Conservation (phyloP, 2,888 invertebrate genomes). For the Gisinianus flammeolus region DNA sequence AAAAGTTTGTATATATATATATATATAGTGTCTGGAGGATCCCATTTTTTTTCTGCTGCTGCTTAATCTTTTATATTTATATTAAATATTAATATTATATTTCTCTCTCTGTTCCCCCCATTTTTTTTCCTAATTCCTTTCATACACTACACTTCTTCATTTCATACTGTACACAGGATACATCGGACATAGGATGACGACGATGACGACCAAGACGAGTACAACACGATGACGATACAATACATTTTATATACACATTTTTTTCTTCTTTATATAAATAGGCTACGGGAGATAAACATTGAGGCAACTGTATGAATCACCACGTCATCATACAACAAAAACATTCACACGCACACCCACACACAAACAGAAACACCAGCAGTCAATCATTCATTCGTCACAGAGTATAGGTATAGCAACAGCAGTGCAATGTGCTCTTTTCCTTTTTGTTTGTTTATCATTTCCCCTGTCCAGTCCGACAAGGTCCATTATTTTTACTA, state of each 20-base stretch:
- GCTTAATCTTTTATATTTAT: too few relatives aligned
- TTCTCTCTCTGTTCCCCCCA: not conserved
- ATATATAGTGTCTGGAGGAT: not conserved
- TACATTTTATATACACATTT: too few relatives aligned
- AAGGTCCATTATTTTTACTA: too few relatives aligned
- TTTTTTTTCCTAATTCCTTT: not conserved
- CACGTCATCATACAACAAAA: too few relatives aligned
- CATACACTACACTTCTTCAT: not conserved
- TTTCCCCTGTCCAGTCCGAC: not conserved
- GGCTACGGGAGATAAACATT: constrained; percentile 1
- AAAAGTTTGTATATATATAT: not conserved
- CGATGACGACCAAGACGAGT: not conserved
- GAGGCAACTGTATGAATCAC: too few relatives aligned
- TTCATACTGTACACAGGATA: not conserved
- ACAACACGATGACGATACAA: too few relatives aligned
- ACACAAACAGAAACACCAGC: not conserved
- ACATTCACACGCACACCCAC: not conserved
- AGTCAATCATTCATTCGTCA: not conserved
- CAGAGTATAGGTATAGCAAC: not conserved
- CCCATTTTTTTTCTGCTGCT: not conserved
- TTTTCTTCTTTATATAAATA: not conserved
- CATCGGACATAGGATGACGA: not conserved
- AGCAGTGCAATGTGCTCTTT: not conserved
- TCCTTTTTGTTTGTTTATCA: constrained; percentile 17
- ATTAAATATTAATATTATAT: too few relatives aligned